A percentile compares a stretch with the other conserved stretches of the same genome.
Conservation (phyloP, 2,113 vertebrate genomes). For the Bostrychus sinensis region DNA sequence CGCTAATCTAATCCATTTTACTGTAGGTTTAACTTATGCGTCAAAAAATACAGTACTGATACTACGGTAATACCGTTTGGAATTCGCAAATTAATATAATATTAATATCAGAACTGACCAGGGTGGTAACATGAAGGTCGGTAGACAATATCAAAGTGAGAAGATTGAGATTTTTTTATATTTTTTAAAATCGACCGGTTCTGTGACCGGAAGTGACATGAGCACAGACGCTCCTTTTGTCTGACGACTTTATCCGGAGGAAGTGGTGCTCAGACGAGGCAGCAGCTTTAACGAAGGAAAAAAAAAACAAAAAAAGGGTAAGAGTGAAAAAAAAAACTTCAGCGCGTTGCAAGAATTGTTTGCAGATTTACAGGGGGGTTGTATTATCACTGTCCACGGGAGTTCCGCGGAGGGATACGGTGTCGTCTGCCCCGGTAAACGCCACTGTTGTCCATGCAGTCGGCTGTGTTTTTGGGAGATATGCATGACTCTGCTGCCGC, state of each 20-base stretch:
- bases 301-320: slow-evolving; percentile 60
- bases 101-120: not conserved
- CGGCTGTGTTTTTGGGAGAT: slow-evolving; percentile 59
- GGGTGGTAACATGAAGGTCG: not conserved
- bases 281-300: slow-evolving; percentile 62
- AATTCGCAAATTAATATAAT: not conserved
- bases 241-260: slow-evolving; percentile 76
- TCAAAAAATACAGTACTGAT: not conserved
- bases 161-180: not conserved
- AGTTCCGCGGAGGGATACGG: slow-evolving; percentile 55
- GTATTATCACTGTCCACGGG: slow-evolving; percentile 30
- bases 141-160: not conserved
- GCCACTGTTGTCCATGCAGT: slow-evolving; percentile 51
- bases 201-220: slow-evolving; percentile 73
- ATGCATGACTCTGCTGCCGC: slow-evolving; percentile 67
- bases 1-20: no score
- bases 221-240: slow-evolving; percentile 60
- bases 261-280: slow-evolving; percentile 79
- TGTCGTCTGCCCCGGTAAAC: slow-evolving; percentile 71
- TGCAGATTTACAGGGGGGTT: slow-evolving; percentile 51
- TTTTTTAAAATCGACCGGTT: slow-evolving; percentile 27
- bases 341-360: slow-evolving; percentile 54
- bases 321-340: slow-evolving; percentile 58
- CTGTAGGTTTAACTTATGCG: no score
- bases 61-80: no score